These are phyloP conservation scores for Sebastolobus alascanus DNA, from an alignment of 2,797 vertebrate genomes.

Conservation along the genomic window DNA sequence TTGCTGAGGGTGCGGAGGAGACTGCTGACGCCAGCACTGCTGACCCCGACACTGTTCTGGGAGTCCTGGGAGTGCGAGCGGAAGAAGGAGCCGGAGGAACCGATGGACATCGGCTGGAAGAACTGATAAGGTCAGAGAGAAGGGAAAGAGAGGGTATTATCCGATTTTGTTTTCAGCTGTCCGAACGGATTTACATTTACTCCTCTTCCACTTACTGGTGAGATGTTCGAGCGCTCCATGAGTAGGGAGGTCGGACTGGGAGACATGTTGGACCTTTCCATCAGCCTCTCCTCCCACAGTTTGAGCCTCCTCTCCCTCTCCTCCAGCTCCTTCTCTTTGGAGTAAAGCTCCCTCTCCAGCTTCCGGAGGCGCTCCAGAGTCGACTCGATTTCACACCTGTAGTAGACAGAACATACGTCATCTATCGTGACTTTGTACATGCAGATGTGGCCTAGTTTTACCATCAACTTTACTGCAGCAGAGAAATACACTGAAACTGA, in stretches of 20 bases:
- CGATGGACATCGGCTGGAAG: slow-evolving; percentile 92
- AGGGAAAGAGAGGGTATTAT: slow-evolving; percentile 40
- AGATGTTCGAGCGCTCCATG: slow-evolving; percentile 80
- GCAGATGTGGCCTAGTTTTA: neutral
- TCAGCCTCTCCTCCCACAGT: slow-evolving; percentile 97
- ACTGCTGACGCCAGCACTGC: slow-evolving; percentile 90
- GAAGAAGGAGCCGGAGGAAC: slow-evolving; percentile 95
- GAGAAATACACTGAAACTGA: neutral
- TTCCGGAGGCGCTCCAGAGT: slow-evolving; percentile 96
- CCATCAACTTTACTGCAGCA: neutral
- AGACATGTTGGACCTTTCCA: slow-evolving; percentile 90
- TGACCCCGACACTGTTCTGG: slow-evolving; percentile 91
- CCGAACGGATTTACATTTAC: neutral
- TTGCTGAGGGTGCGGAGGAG: slow-evolving; percentile 84
- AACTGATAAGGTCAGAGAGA: slow-evolving; percentile 87
- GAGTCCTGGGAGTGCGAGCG: slow-evolving; percentile 98
- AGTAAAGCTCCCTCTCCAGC: slow-evolving; percentile 96
- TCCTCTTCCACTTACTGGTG: slow-evolving; percentile 65
- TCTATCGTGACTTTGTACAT: neutral
- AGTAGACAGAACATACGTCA: neutral
- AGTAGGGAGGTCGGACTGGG: slow-evolving; percentile 78
- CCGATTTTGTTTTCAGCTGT: neutral
- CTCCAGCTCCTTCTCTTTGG: slow-evolving; percentile 97
- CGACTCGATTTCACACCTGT: slow-evolving; percentile 97
- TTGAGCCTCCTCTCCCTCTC: slow-evolving; percentile 93